Percentiles rank a stretch among this genome's conserved stretches.
Conservation (phyloP, 2,888 invertebrate species). For the Creontiades dilutus region DNA sequence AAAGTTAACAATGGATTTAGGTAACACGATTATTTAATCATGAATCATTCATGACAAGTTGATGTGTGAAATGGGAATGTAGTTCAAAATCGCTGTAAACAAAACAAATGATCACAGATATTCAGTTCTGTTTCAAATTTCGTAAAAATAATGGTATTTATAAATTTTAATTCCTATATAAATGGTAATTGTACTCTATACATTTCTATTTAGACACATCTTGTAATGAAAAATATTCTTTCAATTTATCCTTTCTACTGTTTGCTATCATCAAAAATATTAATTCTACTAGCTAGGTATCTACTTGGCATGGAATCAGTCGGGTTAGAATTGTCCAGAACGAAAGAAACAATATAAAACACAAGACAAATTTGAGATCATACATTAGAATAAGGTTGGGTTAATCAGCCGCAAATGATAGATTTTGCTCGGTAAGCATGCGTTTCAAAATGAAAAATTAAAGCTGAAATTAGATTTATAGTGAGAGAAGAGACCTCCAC, state of each 20-base stretch:
- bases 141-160: too few species aligned
- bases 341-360: too few species aligned
- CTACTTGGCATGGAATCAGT: constrained; percentile 14
- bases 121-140: too few species aligned
- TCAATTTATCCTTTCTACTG: neutral
- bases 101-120: too few species aligned
- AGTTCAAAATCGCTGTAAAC: too few species aligned
- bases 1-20: too few species aligned
- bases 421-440: neutral
- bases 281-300: neutral
- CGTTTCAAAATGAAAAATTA: neutral
- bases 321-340: constrained; percentile 13
- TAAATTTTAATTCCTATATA: too few species aligned
- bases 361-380: neutral
- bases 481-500: neutral
- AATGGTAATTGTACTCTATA: neutral
- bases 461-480: neutral
- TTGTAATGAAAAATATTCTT: neutral
- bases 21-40: too few species aligned
- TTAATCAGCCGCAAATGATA: neutral
- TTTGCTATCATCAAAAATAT: neutral
- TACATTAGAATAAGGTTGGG: neutral
- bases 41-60: too few species aligned
- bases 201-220: neutral
- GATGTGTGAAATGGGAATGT: too few species aligned